Percentiles rank a stretch among this genome's conserved stretches.
phyloP scores from a whole-genome alignment of 2,888 invertebrate genomes.

The Nipponacmea schrenckii region DNA sequence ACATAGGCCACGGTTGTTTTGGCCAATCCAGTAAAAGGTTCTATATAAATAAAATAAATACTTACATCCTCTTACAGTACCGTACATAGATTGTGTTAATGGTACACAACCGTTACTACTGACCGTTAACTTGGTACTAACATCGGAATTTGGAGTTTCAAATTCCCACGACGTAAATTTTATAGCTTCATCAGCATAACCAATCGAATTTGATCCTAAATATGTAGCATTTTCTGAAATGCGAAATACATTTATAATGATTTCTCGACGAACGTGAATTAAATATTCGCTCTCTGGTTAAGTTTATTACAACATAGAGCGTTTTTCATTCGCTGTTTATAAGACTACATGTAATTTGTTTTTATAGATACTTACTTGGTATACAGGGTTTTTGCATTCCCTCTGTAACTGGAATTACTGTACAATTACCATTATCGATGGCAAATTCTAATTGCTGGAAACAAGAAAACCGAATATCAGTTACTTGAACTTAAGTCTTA shows the following conservation, averaged over 20 bases:
- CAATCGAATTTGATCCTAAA: slow-evolving; percentile 13
- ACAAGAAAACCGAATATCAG: background rate
- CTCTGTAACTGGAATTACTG: slow-evolving; percentile 10
- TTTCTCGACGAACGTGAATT: no score
- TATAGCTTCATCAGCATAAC: slow-evolving; percentile 15
- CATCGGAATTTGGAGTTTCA: slow-evolving; percentile 7
- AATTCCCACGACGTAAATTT: slow-evolving; percentile 20
- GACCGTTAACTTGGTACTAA: slow-evolving; percentile 16
- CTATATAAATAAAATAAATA: background rate
- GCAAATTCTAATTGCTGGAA: slow-evolving; percentile 15
- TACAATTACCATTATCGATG: slow-evolving; percentile 9
- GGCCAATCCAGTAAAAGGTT: no score
- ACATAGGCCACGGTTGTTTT: no score
- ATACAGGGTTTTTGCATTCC: slow-evolving; percentile 17
- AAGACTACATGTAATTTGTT: no score
- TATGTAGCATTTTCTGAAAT: slow-evolving; percentile 11
- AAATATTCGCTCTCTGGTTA: no score
- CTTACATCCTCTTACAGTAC: slow-evolving; percentile 16
- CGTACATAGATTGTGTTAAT: slow-evolving; percentile 19
- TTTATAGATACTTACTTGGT: slow-evolving; percentile 8
- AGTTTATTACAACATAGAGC: no score
- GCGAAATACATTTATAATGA: no score
- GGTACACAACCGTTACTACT: slow-evolving; percentile 17
- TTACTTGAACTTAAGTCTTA: no score
- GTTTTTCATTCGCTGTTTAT: no score